Evolutionary conservation across 2,888 invertebrate genomes (phyloP).

Genomic region (Polydrusus tereticollis): DNA sequence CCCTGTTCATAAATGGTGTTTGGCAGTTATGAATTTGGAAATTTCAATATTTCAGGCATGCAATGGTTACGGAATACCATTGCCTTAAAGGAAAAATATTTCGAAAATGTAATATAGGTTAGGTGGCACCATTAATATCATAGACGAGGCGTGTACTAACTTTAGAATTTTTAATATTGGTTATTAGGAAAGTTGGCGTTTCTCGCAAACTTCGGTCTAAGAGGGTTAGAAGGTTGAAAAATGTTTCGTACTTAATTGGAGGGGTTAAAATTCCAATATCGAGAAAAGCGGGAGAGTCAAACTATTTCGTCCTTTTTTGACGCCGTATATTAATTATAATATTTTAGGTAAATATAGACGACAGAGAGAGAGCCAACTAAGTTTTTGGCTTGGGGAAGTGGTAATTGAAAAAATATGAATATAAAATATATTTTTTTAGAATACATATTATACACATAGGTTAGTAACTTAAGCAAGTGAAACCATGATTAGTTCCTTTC

Average conservation of each 20-base stretch:
- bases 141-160: conserved; percentile 13
- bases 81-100: conserved; percentile 29
- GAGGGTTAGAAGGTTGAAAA: conserved; percentile 2
- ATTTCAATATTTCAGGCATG: conserved; percentile 36
- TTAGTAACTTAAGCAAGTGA: too few relatives aligned
- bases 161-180: conserved; percentile 23
- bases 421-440: too few relatives aligned
- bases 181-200: conserved; percentile 18
- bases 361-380: too few relatives aligned
- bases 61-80: conserved; percentile 24
- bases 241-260: not conserved
- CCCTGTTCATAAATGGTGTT: conserved; percentile 47
- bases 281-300: not conserved
- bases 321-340: not conserved
- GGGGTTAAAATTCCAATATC: not conserved
- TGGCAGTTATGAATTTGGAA: conserved; percentile 34
- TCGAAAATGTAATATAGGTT: conserved; percentile 28
- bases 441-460: too few relatives aligned
- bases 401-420: too few relatives aligned
- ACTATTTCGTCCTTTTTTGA: not conserved
- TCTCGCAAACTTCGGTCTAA: conserved; percentile 4
- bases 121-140: conserved; percentile 16
- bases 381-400: too few relatives aligned
- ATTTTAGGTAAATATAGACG: too few relatives aligned
- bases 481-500: too few relatives aligned